Conservation (phyloP, 2,888 invertebrate genomes). For the Synanthedon formicaeformis region DNA sequence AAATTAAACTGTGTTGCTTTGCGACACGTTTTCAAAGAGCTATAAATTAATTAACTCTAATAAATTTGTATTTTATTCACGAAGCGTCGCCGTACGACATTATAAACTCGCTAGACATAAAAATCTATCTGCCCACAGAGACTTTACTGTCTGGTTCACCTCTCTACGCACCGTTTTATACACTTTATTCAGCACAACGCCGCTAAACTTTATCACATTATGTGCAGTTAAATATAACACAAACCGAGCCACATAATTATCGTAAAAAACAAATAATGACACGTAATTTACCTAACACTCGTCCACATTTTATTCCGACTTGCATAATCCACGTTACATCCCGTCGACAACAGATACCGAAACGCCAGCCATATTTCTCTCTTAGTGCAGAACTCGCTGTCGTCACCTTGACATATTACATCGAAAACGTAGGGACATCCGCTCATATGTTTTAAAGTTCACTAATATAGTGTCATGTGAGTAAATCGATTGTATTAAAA, state of each 20-base stretch:
- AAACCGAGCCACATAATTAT: neutral
- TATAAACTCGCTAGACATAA: neutral
- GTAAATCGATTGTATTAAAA: constrained; percentile 48
- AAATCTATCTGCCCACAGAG: neutral
- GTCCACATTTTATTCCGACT: constrained; percentile 61
- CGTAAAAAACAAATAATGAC: constrained; percentile 9
- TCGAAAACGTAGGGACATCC: neutral
- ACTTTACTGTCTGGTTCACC: neutral
- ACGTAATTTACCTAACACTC: constrained; percentile 53
- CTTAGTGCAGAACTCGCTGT: constrained; percentile 18
- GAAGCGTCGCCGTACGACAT: neutral
- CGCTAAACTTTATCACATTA: neutral
- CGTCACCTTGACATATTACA: constrained; percentile 3
- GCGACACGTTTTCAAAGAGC: neutral
- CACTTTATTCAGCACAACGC: neutral
- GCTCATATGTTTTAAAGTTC: constrained; percentile 13
- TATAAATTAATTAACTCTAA: neutral
- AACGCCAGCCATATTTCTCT: constrained; percentile 46
- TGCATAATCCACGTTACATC: constrained; percentile 66
- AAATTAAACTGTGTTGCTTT: neutral
- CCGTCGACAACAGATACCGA: constrained; percentile 61
- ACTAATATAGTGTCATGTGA: constrained; percentile 30
- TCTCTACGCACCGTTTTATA: neutral
- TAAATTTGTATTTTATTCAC: neutral
- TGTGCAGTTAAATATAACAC: neutral